A percentile compares a stretch with the other conserved stretches of the same genome.
Conservation (phyloP, 2,888 invertebrate genomes). For the Drosophila lacicola region DNA sequence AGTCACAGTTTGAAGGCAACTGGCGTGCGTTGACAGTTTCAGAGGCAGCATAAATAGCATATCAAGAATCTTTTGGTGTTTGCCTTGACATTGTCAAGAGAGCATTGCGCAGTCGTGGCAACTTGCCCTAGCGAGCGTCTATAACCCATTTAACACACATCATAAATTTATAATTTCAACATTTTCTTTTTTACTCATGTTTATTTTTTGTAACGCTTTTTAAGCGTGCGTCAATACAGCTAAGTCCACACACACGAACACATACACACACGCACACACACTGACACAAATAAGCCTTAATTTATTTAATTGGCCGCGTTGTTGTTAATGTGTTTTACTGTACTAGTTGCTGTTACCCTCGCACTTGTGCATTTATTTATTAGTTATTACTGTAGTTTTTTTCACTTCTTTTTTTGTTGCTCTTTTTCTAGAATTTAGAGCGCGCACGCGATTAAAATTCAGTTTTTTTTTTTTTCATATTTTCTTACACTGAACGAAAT, state of each 20-base stretch:
- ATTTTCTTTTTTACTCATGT: conserved; percentile 25
- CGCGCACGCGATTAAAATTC: conserved; percentile 66
- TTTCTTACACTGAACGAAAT: conserved; percentile 22
- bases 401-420: not conserved
- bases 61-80: too few relatives aligned
- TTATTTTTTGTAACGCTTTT: conserved; percentile 54
- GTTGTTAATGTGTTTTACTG: conserved; percentile 34
- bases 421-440: conserved; percentile 58
- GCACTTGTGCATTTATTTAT: conserved; percentile 46
- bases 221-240: conserved; percentile 35
- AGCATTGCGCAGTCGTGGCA: not conserved
- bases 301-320: conserved; percentile 80
- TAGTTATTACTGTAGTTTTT: conserved; percentile 27
- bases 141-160: conserved; percentile 77
- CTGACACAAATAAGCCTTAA: conserved; percentile 69
- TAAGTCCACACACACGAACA: conserved; percentile 27
- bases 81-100: too few relatives aligned
- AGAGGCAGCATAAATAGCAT: too few relatives aligned
- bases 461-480: conserved; percentile 5
- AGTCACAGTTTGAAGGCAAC: too few relatives aligned
- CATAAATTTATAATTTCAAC: conserved; percentile 52
- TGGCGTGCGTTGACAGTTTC: too few relatives aligned
- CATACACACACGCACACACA: conserved; percentile 14
- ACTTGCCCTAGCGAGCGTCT: conserved; percentile 29
- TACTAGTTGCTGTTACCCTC: conserved; percentile 28